Conservation (phyloP, 2,888 invertebrate species). For the Eretmocerus hayati region DNA sequence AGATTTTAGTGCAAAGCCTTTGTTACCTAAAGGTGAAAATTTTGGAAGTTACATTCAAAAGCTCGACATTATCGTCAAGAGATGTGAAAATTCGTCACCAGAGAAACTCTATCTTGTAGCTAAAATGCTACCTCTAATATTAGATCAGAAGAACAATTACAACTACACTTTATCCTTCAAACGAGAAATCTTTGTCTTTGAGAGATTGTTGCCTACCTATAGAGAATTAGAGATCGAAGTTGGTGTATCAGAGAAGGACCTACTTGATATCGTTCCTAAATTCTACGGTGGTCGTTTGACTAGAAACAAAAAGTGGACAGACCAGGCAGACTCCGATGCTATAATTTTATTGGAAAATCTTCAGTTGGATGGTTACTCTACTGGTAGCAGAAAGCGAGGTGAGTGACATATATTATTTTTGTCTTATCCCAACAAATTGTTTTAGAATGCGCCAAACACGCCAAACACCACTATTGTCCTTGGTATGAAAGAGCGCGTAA, state of each 20-base stretch:
- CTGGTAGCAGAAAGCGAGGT: constrained; percentile 49
- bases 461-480: background rate
- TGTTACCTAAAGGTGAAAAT: constrained; percentile 53
- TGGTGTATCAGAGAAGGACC: constrained; percentile 22
- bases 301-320: constrained; percentile 39
- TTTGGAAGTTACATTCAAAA: constrained; percentile 56
- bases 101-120: constrained; percentile 48
- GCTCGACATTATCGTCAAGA: constrained; percentile 13
- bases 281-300: constrained; percentile 53
- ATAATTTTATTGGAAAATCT: constrained; percentile 55
- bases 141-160: constrained; percentile 21
- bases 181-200: constrained; percentile 54
- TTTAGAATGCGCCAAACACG: too few species aligned
- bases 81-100: constrained; percentile 20
- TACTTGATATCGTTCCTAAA: constrained; percentile 49
- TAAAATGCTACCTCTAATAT: constrained; percentile 54
- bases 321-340: constrained; percentile 51
- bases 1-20: constrained; percentile 22
- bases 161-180: constrained; percentile 44
- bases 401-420: background rate
- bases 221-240: constrained; percentile 44
- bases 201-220: constrained; percentile 48
- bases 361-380: constrained; percentile 49
- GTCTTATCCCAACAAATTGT: background rate
- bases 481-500: background rate